Conservation (phyloP, 1,140 invertebrate species). For the Hylaeus anthracinus region DNA sequence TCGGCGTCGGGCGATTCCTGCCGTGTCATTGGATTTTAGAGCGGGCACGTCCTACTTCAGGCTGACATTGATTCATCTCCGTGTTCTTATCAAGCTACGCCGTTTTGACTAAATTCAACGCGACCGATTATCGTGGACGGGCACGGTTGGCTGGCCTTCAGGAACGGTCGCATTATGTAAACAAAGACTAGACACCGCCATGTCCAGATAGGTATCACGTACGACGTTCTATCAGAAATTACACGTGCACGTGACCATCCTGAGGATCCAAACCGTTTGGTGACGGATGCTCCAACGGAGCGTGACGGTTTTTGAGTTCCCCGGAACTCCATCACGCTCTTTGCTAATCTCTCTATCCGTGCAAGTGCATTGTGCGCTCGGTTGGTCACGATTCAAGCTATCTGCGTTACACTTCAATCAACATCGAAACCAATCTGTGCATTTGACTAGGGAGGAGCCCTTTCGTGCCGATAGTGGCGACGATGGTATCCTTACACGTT, state of each 20-base stretch:
- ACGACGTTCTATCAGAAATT: constrained; percentile 62
- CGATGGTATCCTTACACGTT: constrained; percentile 49
- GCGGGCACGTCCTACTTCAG: constrained; percentile 13
- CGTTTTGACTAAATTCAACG: constrained; percentile 58
- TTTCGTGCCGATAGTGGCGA: constrained; percentile 39
- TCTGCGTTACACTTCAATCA: constrained; percentile 79
- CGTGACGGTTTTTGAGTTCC: constrained; percentile 74
- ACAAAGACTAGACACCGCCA: constrained; percentile 48
- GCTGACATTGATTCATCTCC: constrained; percentile 50
- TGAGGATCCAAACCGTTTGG: constrained; percentile 24
- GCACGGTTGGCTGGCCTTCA: constrained; percentile 60
- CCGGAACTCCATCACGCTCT: constrained; percentile 70
- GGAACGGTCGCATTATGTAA: constrained; percentile 58
- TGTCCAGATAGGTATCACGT: constrained; percentile 55
- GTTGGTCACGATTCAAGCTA: constrained; percentile 73
- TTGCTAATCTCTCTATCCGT: constrained; percentile 75
- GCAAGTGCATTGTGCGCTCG: constrained; percentile 74
- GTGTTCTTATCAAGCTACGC: constrained; percentile 51
- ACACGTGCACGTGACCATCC: constrained; percentile 51
- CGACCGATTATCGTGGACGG: constrained; percentile 56
- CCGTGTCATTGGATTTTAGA: constrained; percentile 23
- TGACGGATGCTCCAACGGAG: constrained; percentile 70
- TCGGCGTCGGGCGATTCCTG: not conserved
- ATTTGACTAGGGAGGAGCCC: constrained; percentile 36
- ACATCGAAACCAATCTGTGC: constrained; percentile 71